Base-by-base conservation (phyloP, 2,113 vertebrate genomes). In the Oreamnos americanus region DNA sequence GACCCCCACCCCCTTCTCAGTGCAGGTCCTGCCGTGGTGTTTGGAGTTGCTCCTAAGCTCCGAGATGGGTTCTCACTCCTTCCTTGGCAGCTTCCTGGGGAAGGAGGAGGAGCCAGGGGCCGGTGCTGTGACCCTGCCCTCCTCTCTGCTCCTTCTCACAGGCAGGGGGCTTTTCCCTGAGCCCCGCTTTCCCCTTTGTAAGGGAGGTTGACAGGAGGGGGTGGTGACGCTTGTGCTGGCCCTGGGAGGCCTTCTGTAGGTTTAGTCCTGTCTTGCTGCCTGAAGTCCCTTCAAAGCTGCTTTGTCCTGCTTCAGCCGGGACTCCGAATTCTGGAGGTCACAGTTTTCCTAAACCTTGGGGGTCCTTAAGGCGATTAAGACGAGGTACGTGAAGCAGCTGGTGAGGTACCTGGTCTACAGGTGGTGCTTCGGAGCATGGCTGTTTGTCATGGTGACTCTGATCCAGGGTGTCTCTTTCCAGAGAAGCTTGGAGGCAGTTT, bases 361-460 rank as follows among this genome's bases (percentile, higher is more conserved):
- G n/a, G n/a, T 53, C 85, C 19, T 90, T 25, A 12, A 39, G 30
- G 28, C 30, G 25, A 55, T 74, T 28, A 28, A n/a, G 25, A 36
- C 25, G 2, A 60, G 15, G 2, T 4, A 0, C 0, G 36, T 2
- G n/a, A 55, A 14, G 33, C 21, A 6, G 62, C 45, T 33, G 17
- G 49, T 15, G 3, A 6, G 4, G 45, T 4, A 2, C 47, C 16
- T 85, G 51, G 43, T 7, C 13, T 17, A 39, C n/a, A 47, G 64
- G 3, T 33, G 64, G 43, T 3, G 39, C 57, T 89, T 16, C 2
- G 2, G 17, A 23, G 45, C 1, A 36, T 11, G 30, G 30, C 7
- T 45, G 2, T 33, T 83, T 53, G 74, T 43, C 45, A 6, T 2
- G 12, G 88, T 79, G 19, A 14, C 8, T 47, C 7, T 43, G 25